Percentiles rank a stretch among this genome's conserved stretches.
phyloP scores from a whole-genome alignment of 2,888 invertebrate genomes.

The Leptinotarsa tumamoca region DNA sequence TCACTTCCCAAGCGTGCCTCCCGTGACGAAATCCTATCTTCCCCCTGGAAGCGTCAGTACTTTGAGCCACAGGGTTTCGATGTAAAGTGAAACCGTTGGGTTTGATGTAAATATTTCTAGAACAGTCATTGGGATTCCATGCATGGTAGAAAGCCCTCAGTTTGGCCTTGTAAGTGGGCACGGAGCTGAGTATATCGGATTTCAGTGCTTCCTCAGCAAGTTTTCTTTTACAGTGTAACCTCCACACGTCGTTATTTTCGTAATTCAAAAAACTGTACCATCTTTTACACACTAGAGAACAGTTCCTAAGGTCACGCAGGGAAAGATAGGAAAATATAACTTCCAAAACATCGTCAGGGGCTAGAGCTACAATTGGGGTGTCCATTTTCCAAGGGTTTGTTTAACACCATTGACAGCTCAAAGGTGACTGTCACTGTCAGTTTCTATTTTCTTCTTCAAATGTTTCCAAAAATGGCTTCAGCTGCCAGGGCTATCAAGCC shows the following conservation, averaged over 20 bases:
- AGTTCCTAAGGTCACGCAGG: conserved; percentile 86
- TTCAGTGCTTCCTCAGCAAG: conserved; percentile 89
- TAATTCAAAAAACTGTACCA: conserved; percentile 93
- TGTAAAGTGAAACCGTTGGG: conserved; percentile 97
- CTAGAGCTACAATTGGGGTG: conserved; percentile 73
- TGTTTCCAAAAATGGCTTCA: too few species aligned
- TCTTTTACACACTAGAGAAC: conserved; percentile 91
- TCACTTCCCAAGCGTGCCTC: conserved; percentile 97
- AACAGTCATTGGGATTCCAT: conserved; percentile 98
- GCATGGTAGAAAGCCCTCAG: conserved; percentile 93
- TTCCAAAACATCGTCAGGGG: conserved; percentile 87
- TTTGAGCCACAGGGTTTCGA: conserved; percentile 98
- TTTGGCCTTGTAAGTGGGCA: conserved; percentile 93
- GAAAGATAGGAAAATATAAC: conserved; percentile 92
- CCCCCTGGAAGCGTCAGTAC: conserved; percentile 92
- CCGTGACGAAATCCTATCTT: conserved; percentile 84
- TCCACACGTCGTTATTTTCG: conserved; percentile 96
- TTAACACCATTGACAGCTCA: conserved; percentile 17
- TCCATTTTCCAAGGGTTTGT: conserved; percentile 62
- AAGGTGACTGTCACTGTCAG: not conserved
- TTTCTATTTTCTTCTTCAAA: not conserved
- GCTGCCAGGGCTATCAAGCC: too few species aligned
- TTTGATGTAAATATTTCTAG: conserved; percentile 96
- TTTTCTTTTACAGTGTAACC: conserved; percentile 86
- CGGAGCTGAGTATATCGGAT: conserved; percentile 89